Base-by-base conservation (phyloP, 2,113 vertebrate species). In the Odontesthes bonariensis region DNA sequence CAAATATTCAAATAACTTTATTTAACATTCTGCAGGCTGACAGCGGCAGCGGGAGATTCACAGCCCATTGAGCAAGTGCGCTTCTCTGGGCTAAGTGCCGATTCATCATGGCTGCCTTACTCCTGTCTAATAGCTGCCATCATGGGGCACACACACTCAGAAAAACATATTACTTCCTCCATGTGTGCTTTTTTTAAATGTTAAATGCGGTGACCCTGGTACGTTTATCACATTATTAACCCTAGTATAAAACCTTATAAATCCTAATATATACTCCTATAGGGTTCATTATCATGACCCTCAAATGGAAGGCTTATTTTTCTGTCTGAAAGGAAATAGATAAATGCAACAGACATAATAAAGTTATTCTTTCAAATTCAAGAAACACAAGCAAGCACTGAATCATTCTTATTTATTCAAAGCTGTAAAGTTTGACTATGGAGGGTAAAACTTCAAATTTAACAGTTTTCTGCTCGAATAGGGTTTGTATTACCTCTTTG, bases 1-100 rank as follows among this genome's bases (percentile, higher is more conserved):
- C 90, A 94, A 90, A 94, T 94, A 94, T 94, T 94, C 92, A 94
- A 93, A 93, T 94, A 94, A 93, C 89, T 93, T 93, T 94, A 93
- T 94, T 94, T 93, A 93, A 93, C 90, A 94, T 93, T 91, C 92
- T 86, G 87, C 81, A 44, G 82, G 87, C 82, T 86, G 90, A 89
- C 88, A 82, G 86, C 77, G 86, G 83, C 83, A 89, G 89, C 83
- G 76, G 91, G 91, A 91, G 86, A 91, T 92, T 91, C 90, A 92
- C 90, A 90, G 91, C 84, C 89, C 88, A 93, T 92, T 93, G 88
- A 92, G 87, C 91, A 92, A 92, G 88, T 88, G 86, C 69, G 70
- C 82, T 86, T 92, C 87, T 87, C 87, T 75, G 81, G 84, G 88
- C 88, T 89, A 92, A 91, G 92, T 90, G 90, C 81, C 85, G 87